These are phyloP conservation scores for Trididemnum nubilum DNA, from an alignment of 23 tunicate species.

Conservation along the genomic window DNA sequence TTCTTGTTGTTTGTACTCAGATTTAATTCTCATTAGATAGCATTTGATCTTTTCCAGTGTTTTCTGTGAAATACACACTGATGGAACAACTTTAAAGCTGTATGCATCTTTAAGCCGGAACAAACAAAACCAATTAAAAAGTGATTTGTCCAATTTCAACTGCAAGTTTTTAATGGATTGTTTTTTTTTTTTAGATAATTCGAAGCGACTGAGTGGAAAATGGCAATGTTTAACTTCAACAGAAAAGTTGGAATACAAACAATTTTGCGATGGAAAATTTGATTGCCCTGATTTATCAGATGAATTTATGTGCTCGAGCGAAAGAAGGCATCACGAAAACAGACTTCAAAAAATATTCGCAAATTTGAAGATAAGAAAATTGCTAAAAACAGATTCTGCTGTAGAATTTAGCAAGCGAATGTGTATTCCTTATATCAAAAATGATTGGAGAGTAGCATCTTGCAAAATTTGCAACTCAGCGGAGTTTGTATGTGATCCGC, in stretches of 20 bases:
- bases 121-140: no score
- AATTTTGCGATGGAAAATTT: slow-evolving; percentile 65
- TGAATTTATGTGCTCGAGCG: slow-evolving; percentile 57
- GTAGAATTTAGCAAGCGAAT: slow-evolving; percentile 39
- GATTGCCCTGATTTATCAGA: slow-evolving; percentile 64
- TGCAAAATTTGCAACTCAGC: slow-evolving; percentile 51
- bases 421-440: slow-evolving; percentile 36
- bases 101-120: no score
- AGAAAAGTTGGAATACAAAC: background rate
- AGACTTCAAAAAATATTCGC: slow-evolving; percentile 24
- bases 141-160: no score
- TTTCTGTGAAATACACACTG: no score
- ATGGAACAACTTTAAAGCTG: no score
- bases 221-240: background rate
- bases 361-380: background rate
- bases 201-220: background rate
- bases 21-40: no score
- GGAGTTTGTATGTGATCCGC: slow-evolving; percentile 45
- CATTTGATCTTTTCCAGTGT: no score
- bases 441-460: slow-evolving; percentile 3
- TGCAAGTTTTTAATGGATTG: no score
- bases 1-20: no score
- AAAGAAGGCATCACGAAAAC: slow-evolving; percentile 8
- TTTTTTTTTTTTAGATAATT: background rate
- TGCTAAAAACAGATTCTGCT: slow-evolving; percentile 34